Base-by-base conservation (phyloP, 1,140 invertebrate genomes). In the Drosophila lacertosa region DNA sequence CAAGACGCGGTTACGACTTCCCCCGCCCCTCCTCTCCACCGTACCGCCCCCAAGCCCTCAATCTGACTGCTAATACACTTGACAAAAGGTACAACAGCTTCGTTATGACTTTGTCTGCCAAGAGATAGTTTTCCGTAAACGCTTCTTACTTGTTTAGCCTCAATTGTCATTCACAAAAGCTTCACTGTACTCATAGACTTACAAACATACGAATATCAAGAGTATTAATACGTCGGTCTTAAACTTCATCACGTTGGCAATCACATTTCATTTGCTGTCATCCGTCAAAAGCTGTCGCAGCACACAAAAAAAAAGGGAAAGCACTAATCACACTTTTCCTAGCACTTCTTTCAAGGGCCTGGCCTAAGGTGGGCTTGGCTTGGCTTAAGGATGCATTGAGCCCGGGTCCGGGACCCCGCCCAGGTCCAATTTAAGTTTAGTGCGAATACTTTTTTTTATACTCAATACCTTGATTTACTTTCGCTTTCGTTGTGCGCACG, bases 251-350 rank as follows among this genome's bases (percentile, higher is more conserved):
- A 57, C 22, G 37, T 66, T 71, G 59, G 47, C 54, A n/a, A n/a
- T n/a, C n/a, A n/a, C n/a, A 67, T 57, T 64, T 65, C 78, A 75
- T 64, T 72, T 68, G 62, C 63, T 40, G 48, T 20, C 54, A 77
- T 82, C 50, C 59, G 42, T 79, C 71, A 77, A 45, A 45, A 57
- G 48, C 54, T 39, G 42, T 45, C 26, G 58, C 53, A 66, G 63
- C 50, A 63, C 58, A 51, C 80, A 84, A 84, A 84, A 51, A 84
- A 84, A 84, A 84, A 84, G 81, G 81, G 80, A 84, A 84, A 84
- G 80, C 78, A 77, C 77, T 69, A 77, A 77, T 86, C 73, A 57
- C 73, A 73, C 70, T 81, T 86, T 84, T 80, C 76, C 76, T 53
- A 74, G 58, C 58, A 53, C 59, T 13, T 44, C 18, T 35, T 37